These are phyloP conservation scores for Perca fluviatilis DNA, from an alignment of 2,113 vertebrate species.

Conservation along the genomic window DNA sequence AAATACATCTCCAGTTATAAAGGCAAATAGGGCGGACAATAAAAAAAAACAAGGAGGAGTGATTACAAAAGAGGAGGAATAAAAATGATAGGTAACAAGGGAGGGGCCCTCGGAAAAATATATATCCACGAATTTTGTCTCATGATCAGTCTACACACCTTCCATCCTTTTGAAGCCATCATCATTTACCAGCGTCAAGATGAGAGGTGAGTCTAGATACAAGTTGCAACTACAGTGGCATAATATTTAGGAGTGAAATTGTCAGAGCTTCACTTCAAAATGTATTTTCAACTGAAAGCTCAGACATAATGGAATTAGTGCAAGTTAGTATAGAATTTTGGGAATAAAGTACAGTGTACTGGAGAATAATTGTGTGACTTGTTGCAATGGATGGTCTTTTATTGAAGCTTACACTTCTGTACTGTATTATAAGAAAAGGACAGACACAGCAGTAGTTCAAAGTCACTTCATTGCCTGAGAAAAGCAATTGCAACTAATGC, in stretches of 20 bases:
- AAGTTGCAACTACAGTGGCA: not conserved
- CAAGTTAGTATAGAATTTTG: not conserved
- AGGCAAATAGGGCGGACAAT: conserved; percentile 12
- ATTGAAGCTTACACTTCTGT: not conserved
- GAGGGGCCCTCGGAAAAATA: conserved; percentile 64
- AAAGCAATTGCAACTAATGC: not conserved
- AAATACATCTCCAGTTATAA: conserved; percentile 20
- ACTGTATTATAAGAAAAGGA: not conserved
- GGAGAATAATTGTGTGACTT: not conserved
- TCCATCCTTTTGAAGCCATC: conserved; percentile 28
- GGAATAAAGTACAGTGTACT: not conserved
- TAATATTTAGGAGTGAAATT: not conserved
- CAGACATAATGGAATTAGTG: not conserved
- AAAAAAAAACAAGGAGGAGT: conserved; percentile 35
- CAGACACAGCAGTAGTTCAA: not conserved
- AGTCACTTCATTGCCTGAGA: not conserved
- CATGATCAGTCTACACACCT: conserved; percentile 3
- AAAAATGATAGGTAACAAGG: conserved; percentile 32
- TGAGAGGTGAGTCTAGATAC: conserved; percentile 81
- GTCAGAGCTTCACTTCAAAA: not conserved
- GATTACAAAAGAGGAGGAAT: conserved; percentile 20
- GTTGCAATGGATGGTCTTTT: not conserved
- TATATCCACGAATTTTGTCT: conserved; percentile 53
- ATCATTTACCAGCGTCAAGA: conserved; percentile 52
- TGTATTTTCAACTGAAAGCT: not conserved